These are phyloP conservation scores for Saccostrea glomerata DNA, from an alignment of 1,140 invertebrate species.

Conservation along the genomic window DNA sequence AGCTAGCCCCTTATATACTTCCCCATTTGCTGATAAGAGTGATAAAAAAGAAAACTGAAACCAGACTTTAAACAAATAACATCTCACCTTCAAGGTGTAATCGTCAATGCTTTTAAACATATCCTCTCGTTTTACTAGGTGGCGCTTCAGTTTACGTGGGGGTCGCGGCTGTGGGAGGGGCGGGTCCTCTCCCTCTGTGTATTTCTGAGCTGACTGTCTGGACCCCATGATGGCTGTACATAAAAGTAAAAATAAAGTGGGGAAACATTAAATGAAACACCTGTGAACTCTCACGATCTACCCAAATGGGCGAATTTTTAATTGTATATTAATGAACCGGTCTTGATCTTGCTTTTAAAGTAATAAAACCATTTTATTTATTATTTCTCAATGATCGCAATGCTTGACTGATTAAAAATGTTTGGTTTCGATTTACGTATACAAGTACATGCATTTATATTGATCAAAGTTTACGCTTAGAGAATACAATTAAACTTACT, in stretches of 20 bases:
- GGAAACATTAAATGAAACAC: too few species aligned
- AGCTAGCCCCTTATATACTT: too few species aligned
- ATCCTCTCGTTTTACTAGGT: constrained; percentile 28
- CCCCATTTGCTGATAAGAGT: too few species aligned
- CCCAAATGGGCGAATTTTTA: not conserved
- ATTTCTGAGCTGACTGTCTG: not conserved
- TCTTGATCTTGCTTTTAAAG: not conserved
- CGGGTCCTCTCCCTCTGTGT: not conserved
- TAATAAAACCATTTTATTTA: not conserved
- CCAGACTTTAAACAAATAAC: not conserved
- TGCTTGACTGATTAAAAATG: not conserved
- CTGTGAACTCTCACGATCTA: not conserved
- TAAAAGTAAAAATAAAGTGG: not conserved
- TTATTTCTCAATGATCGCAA: not conserved
- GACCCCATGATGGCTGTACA: not conserved
- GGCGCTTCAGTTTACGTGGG: constrained; percentile 34
- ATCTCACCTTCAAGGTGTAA: constrained; percentile 50
- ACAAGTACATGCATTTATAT: not conserved
- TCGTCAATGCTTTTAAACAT: constrained; percentile 46
- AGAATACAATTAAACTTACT: not conserved
- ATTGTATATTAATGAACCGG: not conserved
- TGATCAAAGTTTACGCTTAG: not conserved
- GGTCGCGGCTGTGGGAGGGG: constrained; percentile 32
- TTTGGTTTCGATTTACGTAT: not conserved
- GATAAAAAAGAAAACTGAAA: too few species aligned